Base-by-base conservation (phyloP, 2,113 vertebrate species). In the Tringa solitaria region DNA sequence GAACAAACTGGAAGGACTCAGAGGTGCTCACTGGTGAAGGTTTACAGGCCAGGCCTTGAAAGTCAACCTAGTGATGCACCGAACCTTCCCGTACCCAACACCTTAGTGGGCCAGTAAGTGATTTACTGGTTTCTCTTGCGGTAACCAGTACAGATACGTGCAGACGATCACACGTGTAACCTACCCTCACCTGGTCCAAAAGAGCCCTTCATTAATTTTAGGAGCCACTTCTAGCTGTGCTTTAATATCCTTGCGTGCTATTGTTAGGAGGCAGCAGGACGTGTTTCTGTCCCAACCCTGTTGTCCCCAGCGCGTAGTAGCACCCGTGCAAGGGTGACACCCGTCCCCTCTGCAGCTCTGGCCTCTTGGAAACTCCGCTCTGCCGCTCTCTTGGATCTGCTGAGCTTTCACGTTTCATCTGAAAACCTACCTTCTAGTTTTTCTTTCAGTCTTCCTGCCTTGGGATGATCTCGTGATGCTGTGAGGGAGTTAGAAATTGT, bases 101-200 rank as follows among this genome's bases (percentile, higher is more conserved):
- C 22, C 10, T 41, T 2, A 46, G 39, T 2, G 28, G 27, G 48
- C 9, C 13, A 4, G 1, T 22, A 10, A 7, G 8, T 9, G 30
- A 14, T 23, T 60, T 18, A 56, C 21, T 35, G 69, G 16, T 21
- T 23, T 51, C 60, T 1, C 22, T 50, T 32, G 54, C 22, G 13
- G 1, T 39, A 53, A n/a, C 50, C 33, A 33, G 54, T 13, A 30
- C 45, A 35, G 54, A 9, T 3, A 11, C 17, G 46, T 35, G 54
- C 32, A 17, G 64, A 21, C 22, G 32, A 9, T 28, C 27, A 10
- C 23, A 4, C 2, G 4, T 16, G 23, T 32, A 26, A 41, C 57
- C 46, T 32, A 8, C 33, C 53, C 28, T 65, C 37, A 14, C 37
- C 43, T 22, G 10, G 14, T 13, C 69, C 35, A 10, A 9, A 74